Evolutionary conservation across 2,888 invertebrate species (phyloP), one percentile per base, ranked within the genome.

Genomic region (Aricia artaxerxes): DNA sequence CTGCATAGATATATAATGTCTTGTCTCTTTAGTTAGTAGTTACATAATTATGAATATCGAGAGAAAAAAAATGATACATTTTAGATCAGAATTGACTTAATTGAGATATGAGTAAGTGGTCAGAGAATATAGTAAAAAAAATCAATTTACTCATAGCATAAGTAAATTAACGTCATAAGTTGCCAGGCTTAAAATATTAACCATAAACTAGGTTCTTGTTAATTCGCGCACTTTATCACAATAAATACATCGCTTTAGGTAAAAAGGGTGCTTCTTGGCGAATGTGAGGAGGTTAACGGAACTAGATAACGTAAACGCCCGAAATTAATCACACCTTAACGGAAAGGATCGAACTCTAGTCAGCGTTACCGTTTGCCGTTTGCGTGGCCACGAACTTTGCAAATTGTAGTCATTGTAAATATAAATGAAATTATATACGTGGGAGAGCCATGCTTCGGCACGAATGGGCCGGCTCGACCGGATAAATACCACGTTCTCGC

Each of bases 271-370:
- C 83, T 83, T 73, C 73, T 49, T 78, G 11, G 78, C 31, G 31
- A 85, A 85, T 85, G 84, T 83, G 83, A 81, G 87, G 83, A 85
- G 89, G 90, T 89, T 90, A 89, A 88, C 88, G 86, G 87, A 87
- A 88, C 87, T 87, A 87, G 91, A 91, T 91, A 92, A 92, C 91
- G 91, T 92, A 90, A 93, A 90, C 91, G 92, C 86, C 88, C 87
- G 85, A 90, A 89, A 93, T 93, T 93, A 93, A 93, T 93, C 93
- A 92, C 91, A 90, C 90, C 89, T 88, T 86, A 86, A 87, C 87
- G 88, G 87, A 86, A 85, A 84, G 88, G 90, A 90, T 91, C 90
- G 87, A 86, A 87, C 86, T 84, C 85, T 88, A 91, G 89, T 92
- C 91, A 90, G 92, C 91, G 85, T 88, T 91, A 86, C 84, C 83